Conservation (phyloP, 2,113 vertebrate genomes). For the Tiliqua scincoides region DNA sequence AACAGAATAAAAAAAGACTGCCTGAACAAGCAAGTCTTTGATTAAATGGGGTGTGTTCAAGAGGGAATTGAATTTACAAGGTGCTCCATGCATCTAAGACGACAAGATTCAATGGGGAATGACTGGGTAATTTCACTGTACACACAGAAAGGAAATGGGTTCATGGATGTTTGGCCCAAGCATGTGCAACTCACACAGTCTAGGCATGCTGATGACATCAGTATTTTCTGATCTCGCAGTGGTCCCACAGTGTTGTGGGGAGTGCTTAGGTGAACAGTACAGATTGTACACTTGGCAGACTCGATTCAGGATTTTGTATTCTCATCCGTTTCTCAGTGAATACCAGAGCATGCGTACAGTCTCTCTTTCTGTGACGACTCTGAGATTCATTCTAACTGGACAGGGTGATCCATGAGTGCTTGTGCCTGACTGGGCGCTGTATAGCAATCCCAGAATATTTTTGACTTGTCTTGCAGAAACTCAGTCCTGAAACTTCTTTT, state of each 20-base stretch:
- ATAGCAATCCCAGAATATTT: too few relatives aligned
- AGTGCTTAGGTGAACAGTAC: background rate
- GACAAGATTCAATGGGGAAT: constrained; percentile 48
- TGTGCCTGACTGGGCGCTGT: too few relatives aligned
- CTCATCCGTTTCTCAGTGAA: background rate
- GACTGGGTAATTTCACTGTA: background rate
- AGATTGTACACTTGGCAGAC: background rate
- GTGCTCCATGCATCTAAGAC: constrained; percentile 42
- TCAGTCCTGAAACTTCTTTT: too few relatives aligned
- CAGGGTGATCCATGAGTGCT: background rate
- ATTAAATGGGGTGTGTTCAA: constrained; percentile 67
- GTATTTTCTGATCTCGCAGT: background rate
- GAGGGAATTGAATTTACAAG: constrained; percentile 64
- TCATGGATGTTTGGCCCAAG: constrained; percentile 12
- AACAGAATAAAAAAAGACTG: constrained; percentile 72
- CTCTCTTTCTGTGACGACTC: too few relatives aligned
- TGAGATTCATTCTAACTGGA: background rate
- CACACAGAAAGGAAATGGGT: background rate
- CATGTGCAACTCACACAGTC: background rate
- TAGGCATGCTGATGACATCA: background rate
- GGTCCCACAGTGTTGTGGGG: background rate
- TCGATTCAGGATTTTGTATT: background rate
- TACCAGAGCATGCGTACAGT: background rate
- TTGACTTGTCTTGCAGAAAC: background rate
- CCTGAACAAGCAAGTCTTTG: constrained; percentile 72